phyloP scores from a whole-genome alignment of 92 coral and sea anemone species.

The Phenganax marumi region DNA sequence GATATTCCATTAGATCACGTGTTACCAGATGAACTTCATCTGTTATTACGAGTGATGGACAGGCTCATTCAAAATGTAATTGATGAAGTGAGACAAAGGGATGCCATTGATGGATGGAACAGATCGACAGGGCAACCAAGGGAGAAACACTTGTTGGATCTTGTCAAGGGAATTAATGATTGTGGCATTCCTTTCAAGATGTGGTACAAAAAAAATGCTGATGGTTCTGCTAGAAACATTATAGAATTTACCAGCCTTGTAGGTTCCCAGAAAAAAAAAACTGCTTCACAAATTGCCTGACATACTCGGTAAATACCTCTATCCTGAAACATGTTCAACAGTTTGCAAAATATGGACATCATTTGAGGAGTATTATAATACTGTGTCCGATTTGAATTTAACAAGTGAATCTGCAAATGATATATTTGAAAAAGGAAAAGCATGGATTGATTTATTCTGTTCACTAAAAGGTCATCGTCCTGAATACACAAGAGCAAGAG shows the following conservation, averaged over 20 bases:
- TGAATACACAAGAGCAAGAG: slow-evolving; percentile 34
- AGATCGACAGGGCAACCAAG: slow-evolving; percentile 36
- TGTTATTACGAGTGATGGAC: slow-evolving; percentile 42
- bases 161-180: slow-evolving; percentile 39
- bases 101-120: slow-evolving; percentile 20
- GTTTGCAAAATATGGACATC: no score
- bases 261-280: slow-evolving; percentile 20
- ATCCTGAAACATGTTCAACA: no score
- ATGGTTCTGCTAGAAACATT: slow-evolving; percentile 27
- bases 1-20: slow-evolving; percentile 53
- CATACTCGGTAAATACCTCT: no score
- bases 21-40: slow-evolving; percentile 61
- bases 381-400: slow-evolving; percentile 47
- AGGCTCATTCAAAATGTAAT: slow-evolving; percentile 51
- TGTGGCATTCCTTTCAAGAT: slow-evolving; percentile 4
- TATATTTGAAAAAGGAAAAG: slow-evolving; percentile 33
- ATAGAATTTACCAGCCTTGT: slow-evolving; percentile 25
- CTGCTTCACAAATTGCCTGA: slow-evolving; percentile 30
- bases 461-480: neutral
- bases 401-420: slow-evolving; percentile 9
- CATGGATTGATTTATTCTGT: slow-evolving; percentile 51
- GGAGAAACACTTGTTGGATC: slow-evolving; percentile 7
- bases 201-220: slow-evolving; percentile 7
- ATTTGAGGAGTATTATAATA: no score
- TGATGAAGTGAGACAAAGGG: slow-evolving; percentile 57